Evolutionary conservation across 2,113 vertebrate species (phyloP).

Genomic region (Psilopogon haemacephalus): DNA sequence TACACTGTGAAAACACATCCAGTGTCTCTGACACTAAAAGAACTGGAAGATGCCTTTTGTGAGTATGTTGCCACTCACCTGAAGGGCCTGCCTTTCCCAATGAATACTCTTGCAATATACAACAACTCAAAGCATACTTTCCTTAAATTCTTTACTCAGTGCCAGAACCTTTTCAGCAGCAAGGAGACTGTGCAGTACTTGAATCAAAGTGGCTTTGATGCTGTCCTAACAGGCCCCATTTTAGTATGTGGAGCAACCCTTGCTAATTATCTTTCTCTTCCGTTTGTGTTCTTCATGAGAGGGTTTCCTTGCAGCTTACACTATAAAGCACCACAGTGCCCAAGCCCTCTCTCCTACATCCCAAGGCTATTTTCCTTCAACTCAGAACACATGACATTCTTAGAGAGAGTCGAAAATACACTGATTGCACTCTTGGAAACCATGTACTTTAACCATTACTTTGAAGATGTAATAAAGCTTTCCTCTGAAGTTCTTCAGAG

Average conservation of each 20-base stretch:
- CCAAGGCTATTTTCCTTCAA: no score
- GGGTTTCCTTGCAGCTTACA: conserved; percentile 29
- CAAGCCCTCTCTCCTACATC: conserved; percentile 51
- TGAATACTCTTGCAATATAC: fast-evolving
- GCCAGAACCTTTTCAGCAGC: conserved; percentile 36
- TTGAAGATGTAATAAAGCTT: conserved; percentile 62
- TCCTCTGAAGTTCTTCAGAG: conserved; percentile 74
- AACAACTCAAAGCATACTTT: fast-evolving
- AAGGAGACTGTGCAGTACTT: conserved; percentile 32
- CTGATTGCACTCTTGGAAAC: conserved; percentile 75
- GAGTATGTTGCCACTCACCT: neutral
- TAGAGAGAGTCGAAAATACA: no score
- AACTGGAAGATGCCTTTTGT: neutral
- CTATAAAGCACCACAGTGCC: neutral
- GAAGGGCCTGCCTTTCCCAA: neutral
- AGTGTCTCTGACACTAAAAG: conserved; percentile 62
- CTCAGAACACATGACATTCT: no score
- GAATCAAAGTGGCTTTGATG: conserved; percentile 57
- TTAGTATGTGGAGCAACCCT: conserved; percentile 40
- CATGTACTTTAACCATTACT: conserved; percentile 64
- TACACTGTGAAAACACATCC: conserved; percentile 68
- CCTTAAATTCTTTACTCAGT: neutral
- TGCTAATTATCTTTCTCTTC: conserved; percentile 62
- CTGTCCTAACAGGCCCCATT: conserved; percentile 46
- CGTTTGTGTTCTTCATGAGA: conserved; percentile 31